Evolutionary conservation across 2,797 vertebrate species (phyloP).

Genomic region (Parauchenoglanis ngamensis): DNA sequence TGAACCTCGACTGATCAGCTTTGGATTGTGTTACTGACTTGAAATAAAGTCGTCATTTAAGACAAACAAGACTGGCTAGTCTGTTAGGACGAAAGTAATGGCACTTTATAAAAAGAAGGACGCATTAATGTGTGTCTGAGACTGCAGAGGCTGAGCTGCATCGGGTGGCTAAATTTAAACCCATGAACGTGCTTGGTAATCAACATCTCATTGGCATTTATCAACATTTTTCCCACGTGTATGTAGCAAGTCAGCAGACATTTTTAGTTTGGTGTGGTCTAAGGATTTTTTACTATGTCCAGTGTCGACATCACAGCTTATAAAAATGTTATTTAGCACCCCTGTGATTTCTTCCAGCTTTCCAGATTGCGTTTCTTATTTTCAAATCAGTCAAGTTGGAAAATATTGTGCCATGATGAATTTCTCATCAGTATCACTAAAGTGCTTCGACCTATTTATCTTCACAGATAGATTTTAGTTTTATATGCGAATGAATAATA

Average conservation of each 20-base stretch:
- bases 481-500: not conserved
- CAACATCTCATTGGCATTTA: not conserved
- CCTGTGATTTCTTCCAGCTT: not conserved
- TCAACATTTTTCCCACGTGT: not conserved
- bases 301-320: not conserved
- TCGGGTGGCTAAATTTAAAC: not conserved
- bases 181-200: not conserved
- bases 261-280: not conserved
- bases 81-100: not conserved
- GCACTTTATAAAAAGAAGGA: not conserved
- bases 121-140: not conserved
- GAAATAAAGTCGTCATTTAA: not conserved
- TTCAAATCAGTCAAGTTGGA: not conserved
- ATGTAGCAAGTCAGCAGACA: not conserved
- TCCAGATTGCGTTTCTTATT: not conserved
- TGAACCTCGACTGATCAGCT: not conserved
- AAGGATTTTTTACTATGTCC: too few relatives aligned
- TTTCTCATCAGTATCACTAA: constrained; percentile 8
- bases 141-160: not conserved
- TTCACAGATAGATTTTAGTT: constrained; percentile 1
- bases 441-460: not conserved
- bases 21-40: not conserved
- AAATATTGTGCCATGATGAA: constrained; percentile 7
- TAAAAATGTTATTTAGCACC: not conserved
- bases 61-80: not conserved